A percentile compares a stretch with the other conserved stretches of the same genome.
These are phyloP conservation scores for Pilophorus perplexus DNA, from an alignment of 2,888 invertebrate genomes.

Conservation along the genomic window DNA sequence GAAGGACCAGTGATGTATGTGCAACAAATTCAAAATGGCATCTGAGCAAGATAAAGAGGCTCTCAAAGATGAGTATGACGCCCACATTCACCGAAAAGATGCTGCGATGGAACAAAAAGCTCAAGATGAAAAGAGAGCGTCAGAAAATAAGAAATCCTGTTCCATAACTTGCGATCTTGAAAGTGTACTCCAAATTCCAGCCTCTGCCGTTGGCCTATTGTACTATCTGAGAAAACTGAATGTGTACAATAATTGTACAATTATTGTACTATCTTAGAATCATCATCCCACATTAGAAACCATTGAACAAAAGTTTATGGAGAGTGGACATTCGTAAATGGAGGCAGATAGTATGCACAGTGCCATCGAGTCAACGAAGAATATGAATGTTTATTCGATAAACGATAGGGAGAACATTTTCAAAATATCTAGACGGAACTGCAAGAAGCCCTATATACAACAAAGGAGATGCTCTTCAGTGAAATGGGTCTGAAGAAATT, in stretches of 20 bases:
- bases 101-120: too few relatives aligned
- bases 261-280: too few relatives aligned
- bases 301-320: too few relatives aligned
- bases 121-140: background rate
- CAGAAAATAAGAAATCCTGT: background rate
- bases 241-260: too few relatives aligned
- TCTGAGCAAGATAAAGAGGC: too few relatives aligned
- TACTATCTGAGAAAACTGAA: conserved; percentile 51
- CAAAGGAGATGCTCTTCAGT: too few relatives aligned
- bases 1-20: too few relatives aligned
- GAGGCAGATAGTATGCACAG: background rate
- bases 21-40: too few relatives aligned
- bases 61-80: too few relatives aligned
- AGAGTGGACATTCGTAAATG: too few relatives aligned
- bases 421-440: background rate
- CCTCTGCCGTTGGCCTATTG: conserved; percentile 49
- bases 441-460: background rate
- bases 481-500: background rate
- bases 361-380: background rate
- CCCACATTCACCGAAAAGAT: too few relatives aligned
- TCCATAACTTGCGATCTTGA: conserved; percentile 50
- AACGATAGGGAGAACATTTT: background rate
- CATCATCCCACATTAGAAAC: too few relatives aligned
- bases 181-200: conserved; percentile 50
- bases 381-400: background rate